phyloP scores from a whole-genome alignment of 2,888 invertebrate genomes.

The Leucozona laternaria region DNA sequence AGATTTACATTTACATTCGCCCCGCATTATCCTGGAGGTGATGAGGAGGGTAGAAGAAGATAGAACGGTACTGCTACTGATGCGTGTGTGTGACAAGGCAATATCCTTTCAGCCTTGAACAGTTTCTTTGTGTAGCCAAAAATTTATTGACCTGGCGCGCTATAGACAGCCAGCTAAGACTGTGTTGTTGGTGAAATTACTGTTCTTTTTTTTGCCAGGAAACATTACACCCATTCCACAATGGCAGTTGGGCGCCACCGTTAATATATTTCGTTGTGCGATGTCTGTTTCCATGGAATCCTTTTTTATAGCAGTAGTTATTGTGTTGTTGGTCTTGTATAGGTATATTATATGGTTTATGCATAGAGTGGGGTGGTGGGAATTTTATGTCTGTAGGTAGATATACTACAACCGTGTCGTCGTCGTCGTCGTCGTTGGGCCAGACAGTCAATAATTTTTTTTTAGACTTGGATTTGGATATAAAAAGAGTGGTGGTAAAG shows the following conservation, averaged over 20 bases:
- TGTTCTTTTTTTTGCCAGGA: constrained; percentile 64
- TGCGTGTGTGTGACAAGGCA: constrained; percentile 78
- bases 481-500: background rate
- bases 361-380: background rate
- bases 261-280: constrained; percentile 58
- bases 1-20: constrained; percentile 16
- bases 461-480: background rate
- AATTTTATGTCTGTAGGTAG: background rate
- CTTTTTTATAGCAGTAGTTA: constrained; percentile 7
- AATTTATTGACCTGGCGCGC: constrained; percentile 82
- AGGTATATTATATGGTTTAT: background rate
- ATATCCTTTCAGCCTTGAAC: constrained; percentile 84
- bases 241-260: constrained; percentile 56
- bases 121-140: constrained; percentile 81
- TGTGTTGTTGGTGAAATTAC: constrained; percentile 27
- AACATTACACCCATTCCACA: constrained; percentile 53
- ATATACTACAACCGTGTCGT: background rate
- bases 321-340: background rate
- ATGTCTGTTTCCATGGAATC: constrained; percentile 73
- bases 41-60: background rate
- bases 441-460: constrained; percentile 25
- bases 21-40: background rate
- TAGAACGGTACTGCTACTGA: constrained; percentile 32
- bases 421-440: too few relatives aligned
- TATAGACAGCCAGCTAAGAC: constrained; percentile 13